Evolutionary conservation across 2,888 invertebrate genomes (phyloP), one percentile per base, ranked within the genome.

Genomic region (Lagria hirta): DNA sequence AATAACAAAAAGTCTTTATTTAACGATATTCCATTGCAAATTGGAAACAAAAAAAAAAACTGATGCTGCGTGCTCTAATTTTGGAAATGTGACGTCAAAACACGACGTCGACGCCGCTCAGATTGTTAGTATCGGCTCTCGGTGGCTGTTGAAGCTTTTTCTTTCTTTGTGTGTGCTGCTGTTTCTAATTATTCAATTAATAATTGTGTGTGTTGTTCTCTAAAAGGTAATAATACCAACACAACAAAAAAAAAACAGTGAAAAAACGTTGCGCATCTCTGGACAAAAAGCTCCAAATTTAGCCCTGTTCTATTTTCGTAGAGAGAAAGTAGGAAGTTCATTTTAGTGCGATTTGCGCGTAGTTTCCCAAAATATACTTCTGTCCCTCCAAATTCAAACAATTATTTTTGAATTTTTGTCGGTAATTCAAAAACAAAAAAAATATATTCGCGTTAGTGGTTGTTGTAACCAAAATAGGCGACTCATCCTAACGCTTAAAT

Each of bases 81-180:
- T 65, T 63, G 65, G 64, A 64, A 58, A 54, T 27, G 54, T 65
- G 65, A 65, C 65, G 64, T 64, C 62, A 65, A 57, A 44, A 33
- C 38, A 38, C 41, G 52, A 32, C 45, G n/a, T n/a, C n/a, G 53
- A 50, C 49, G 51, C 52, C 33, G 24, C 16, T 43, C 35, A 35
- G 35, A 28, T 28, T 35, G 28, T 35, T 28, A 29, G 35, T 43
- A 21, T 26, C 21, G 26, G 21, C 33, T 28, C 28, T 37, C 37
- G 30, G 38, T 38, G 38, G 38, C 38, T 23, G 30, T 38, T 11
- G 30, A 30, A 37, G n/a, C n/a, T n/a, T n/a, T n/a, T n/a, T n/a
- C n/a, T n/a, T n/a, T n/a, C n/a, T n/a, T n/a, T n/a, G n/a, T n/a
- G n/a, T n/a, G n/a, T n/a, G n/a, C n/a, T n/a, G n/a, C n/a, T n/a